These are phyloP conservation scores for Lagenorhynchus albirostris DNA, from an alignment of 2,113 vertebrate species.

Conservation along the genomic window DNA sequence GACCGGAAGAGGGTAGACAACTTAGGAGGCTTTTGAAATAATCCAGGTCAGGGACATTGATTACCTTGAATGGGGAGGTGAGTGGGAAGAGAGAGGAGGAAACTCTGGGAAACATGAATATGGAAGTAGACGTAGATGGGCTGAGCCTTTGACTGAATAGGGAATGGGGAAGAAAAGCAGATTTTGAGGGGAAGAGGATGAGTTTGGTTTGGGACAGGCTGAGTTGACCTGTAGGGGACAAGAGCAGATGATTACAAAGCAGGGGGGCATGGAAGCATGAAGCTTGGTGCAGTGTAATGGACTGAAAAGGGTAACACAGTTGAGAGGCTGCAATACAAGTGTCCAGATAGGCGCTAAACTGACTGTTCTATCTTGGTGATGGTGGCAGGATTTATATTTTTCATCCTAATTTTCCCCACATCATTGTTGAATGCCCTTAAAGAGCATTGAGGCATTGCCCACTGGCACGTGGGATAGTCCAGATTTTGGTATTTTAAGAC, in stretches of 20 bases:
- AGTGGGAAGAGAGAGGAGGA: background rate
- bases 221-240: background rate
- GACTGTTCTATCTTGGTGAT: background rate
- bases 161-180: background rate
- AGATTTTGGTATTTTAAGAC: conserved; percentile 24
- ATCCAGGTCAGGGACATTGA: background rate
- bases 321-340: background rate
- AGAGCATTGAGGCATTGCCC: background rate
- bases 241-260: background rate
- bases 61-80: background rate
- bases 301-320: background rate
- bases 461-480: background rate
- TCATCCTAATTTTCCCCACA: background rate
- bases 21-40: background rate
- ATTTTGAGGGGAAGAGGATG: background rate
- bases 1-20: background rate
- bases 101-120: background rate
- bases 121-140: background rate
- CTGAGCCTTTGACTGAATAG: background rate
- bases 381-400: background rate
- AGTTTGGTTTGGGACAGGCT: background rate
- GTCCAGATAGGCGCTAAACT: background rate
- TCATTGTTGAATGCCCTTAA: background rate
- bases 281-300: background rate
- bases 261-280: background rate